Conservation (phyloP, 1,140 invertebrate genomes). For the Drosophila nikananu region DNA sequence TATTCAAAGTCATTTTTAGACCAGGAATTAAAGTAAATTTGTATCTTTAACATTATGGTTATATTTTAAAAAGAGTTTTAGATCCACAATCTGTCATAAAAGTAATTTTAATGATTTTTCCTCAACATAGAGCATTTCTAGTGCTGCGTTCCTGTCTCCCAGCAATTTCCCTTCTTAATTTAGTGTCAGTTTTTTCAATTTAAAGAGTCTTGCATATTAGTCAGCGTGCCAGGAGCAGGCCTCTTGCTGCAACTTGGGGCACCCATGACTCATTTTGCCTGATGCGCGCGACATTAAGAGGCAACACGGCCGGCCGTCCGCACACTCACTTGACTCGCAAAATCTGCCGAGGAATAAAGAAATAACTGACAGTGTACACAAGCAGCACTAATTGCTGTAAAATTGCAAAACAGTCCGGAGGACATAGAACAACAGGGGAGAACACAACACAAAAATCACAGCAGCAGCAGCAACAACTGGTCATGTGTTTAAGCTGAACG, state of each 20-base stretch:
- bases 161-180: conserved; percentile 33
- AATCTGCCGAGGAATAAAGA: conserved; percentile 61
- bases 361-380: conserved; percentile 76
- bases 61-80: too few species aligned
- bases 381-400: conserved; percentile 76
- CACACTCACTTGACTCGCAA: conserved; percentile 64
- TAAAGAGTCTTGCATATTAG: conserved; percentile 51
- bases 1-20: background rate
- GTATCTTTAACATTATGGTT: too few species aligned
- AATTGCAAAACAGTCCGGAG: conserved; percentile 53
- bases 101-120: background rate
- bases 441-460: conserved; percentile 49
- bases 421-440: conserved; percentile 54
- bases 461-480: conserved; percentile 10
- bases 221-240: conserved; percentile 47
- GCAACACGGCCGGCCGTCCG: conserved; percentile 9
- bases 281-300: conserved; percentile 55
- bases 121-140: background rate
- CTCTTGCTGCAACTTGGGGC: conserved; percentile 25
- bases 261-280: conserved; percentile 64
- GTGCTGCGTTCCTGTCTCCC: background rate
- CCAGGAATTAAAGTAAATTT: background rate
- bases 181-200: conserved; percentile 54
- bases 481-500: conserved; percentile 24
- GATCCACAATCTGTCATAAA: too few species aligned